Evolutionary conservation across 35 echinoderm and acorn worm species (phyloP), one percentile per base, ranked within the genome.

Genomic region (Heliocidaris tuberculata): DNA sequence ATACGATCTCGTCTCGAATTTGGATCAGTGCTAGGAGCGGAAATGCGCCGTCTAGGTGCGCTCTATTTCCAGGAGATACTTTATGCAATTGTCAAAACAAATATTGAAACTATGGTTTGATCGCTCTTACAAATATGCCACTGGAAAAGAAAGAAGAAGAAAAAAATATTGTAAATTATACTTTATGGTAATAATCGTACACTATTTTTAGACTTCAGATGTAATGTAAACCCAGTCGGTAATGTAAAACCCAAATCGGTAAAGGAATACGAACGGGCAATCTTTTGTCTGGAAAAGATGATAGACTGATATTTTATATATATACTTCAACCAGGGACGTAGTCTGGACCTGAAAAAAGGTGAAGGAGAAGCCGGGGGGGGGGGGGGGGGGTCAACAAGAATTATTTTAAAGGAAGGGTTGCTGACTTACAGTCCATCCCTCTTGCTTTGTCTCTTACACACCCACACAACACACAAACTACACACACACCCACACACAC

Each of bases 71-170:
- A 78, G 65, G 65, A 78, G 65, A 78, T 78, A n/a, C 65, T 78
- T 78, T 78, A 78, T 78, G 65, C 65, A 78, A 78, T 78, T 78
- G 65, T 78, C 65, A 78, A 78, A 78, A 78, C 65, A 78, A 78
- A 78, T 78, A 78, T 78, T n/a, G 65, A 78, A 78, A 78, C 27
- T 78, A 78, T 17, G 5, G 65, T 78, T 78, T 78, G 65, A 78
- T 78, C 27, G 65, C 65, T 27, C 21, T 78, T 78, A 78, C 35
- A 19, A 78, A 78, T n/a, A 78, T n/a, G 65, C 65, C 6, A 78
- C 65, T n/a, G 27, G 6, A 70, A 78, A 78, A 78, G 65, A 78
- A 78, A 78, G 17, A 78, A n/a, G 6, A 78, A 19, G 27, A 78
- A 78, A 17, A n/a, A n/a, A 78, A 78, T 78, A 19, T 27, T 78